Evolutionary conservation across 2,888 invertebrate genomes (phyloP), one percentile per base, ranked within the genome.

Genomic region (Rhyacophila evoluta): DNA sequence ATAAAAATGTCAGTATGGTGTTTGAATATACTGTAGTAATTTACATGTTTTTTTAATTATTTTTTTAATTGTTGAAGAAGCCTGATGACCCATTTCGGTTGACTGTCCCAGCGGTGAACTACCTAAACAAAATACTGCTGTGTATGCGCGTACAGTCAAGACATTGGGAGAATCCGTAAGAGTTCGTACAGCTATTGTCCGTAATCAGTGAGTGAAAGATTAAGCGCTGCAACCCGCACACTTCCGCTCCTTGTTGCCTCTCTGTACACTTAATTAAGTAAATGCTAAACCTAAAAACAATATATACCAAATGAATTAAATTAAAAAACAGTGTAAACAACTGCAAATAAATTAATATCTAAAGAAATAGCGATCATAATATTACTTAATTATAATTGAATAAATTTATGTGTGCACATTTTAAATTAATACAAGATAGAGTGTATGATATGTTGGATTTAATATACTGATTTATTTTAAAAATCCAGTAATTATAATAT

Each of bases 131-230:
- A 69, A 69, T 28, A 5, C 29, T 33, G 69, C 27, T 69, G 28
- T 29, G 33, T 55, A 25, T 69, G 29, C 33, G 15, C 69, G 69
- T 69, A 69, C 69, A 69, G 69, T 69, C n/a, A 33, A 69, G 29
- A n/a, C 29, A 69, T 6, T 5, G 8, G 69, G 28, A 69, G 19
- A 33, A 72, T 33, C 12, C 19, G 72, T n/a, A 33, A 25, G 72
- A 72, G 72, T 37, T 12, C 72, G 67, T 4, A 12, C 69, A 69
- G 12, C 67, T 67, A 77, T 80, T 80, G 80, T 80, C 74, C 74
- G 75, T 75, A 80, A 80, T 80, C 80, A 75, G 77, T 39, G 80
- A 74, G 72, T 77, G 80, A 80, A 77, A 80, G 77, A 80, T 80
- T 80, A 77, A 77, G 29, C 75, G 69, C 69, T 37, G 69, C 77